Conservation (phyloP, 1,140 invertebrate genomes). For the Asobara japonica region DNA sequence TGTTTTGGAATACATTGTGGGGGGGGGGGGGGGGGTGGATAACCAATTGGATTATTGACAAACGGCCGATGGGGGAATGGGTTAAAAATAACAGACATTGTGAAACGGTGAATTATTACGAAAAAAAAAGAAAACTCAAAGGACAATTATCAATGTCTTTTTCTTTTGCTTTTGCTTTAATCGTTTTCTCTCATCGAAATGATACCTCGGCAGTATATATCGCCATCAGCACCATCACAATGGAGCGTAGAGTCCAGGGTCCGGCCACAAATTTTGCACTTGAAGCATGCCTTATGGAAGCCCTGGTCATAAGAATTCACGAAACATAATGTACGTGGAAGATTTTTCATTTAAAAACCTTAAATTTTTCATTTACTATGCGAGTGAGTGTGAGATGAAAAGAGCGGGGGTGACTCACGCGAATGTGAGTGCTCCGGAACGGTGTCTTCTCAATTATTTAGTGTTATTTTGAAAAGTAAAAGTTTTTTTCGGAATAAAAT, state of each 20-base stretch:
- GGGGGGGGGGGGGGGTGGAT: not conserved
- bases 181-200: slow-evolving; percentile 30
- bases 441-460: no score
- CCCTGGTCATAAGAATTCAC: slow-evolving; percentile 72
- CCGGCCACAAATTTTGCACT: slow-evolving; percentile 89
- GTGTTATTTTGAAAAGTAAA: no score
- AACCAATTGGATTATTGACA: not conserved
- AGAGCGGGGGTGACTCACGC: no score
- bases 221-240: slow-evolving; percentile 91
- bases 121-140: slow-evolving; percentile 39
- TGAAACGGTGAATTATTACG: slow-evolving; percentile 23
- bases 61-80: not conserved
- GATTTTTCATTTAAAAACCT: not conserved
- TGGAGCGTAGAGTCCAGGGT: slow-evolving; percentile 92
- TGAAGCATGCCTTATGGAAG: slow-evolving; percentile 92
- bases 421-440: no score
- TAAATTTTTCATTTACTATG: not conserved
- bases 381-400: not conserved
- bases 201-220: slow-evolving; percentile 94
- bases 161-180: slow-evolving; percentile 33
- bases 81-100: slow-evolving; percentile 22
- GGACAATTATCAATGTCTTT: slow-evolving; percentile 10
- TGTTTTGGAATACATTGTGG: not conserved
- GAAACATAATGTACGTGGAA: slow-evolving; percentile 46
- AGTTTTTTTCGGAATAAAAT: no score